Conservation (phyloP, 2,797 vertebrate species). For the Peromyscus aztecus region DNA sequence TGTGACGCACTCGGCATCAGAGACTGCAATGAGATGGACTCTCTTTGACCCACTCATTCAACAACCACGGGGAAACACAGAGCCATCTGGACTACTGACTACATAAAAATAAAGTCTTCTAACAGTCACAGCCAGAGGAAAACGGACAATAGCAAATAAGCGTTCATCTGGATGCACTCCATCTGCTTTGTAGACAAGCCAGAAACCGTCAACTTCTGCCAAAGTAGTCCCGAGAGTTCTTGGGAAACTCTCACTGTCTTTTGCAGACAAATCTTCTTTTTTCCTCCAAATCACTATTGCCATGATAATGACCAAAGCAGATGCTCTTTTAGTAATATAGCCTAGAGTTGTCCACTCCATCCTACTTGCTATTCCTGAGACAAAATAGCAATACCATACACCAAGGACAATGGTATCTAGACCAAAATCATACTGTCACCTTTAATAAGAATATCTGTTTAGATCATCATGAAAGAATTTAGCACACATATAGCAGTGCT, state of each 20-base stretch:
- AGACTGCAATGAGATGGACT: not conserved
- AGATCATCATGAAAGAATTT: not conserved
- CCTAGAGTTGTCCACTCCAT: not conserved
- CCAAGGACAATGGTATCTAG: not conserved
- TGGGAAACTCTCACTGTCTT: conserved; percentile 12
- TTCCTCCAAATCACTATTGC: not conserved
- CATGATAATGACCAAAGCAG: conserved; percentile 14
- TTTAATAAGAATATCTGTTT: not conserved
- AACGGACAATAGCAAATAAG: not conserved
- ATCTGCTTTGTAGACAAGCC: conserved; percentile 43
- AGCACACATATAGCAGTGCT: not conserved
- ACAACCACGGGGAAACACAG: not conserved
- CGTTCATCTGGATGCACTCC: conserved; percentile 10
- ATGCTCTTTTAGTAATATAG: not conserved
- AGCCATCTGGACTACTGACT: not conserved
- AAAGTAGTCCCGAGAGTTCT: conserved; percentile 13
- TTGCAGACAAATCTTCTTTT: conserved; percentile 12
- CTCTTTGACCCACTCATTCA: not conserved
- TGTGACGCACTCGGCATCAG: not conserved
- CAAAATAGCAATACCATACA: not conserved
- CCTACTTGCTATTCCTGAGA: not conserved
- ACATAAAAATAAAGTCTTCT: not conserved
- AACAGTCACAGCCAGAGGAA: conserved; percentile 21
- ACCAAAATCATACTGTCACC: not conserved
- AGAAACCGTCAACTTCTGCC: conserved; percentile 46